Evolutionary conservation across 2,888 invertebrate species (phyloP).

Genomic region (Embidobia sp.): DNA sequence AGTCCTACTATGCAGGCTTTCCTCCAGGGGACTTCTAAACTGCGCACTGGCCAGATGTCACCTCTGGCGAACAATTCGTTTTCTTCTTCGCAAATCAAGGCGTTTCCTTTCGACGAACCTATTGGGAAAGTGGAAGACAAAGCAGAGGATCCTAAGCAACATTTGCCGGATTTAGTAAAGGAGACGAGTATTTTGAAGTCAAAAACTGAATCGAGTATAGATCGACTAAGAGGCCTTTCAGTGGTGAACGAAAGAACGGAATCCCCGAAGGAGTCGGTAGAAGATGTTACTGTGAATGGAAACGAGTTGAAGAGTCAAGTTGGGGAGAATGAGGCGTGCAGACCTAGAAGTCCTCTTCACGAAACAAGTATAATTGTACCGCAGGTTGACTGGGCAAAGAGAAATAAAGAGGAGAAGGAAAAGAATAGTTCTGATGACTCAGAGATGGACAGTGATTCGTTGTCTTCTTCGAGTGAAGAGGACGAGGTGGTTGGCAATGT

Average conservation of each 20-base stretch:
- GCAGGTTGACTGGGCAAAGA: conserved; percentile 83
- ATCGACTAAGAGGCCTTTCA: conserved; percentile 63
- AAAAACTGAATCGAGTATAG: conserved; percentile 75
- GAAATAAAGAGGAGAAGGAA: conserved; percentile 75
- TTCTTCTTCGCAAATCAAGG: conserved; percentile 65
- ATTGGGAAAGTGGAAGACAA: conserved; percentile 34
- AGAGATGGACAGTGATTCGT: conserved; percentile 85
- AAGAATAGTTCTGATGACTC: conserved; percentile 64
- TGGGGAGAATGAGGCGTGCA: conserved; percentile 80
- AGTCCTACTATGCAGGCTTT: conserved; percentile 88
- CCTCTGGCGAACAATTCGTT: conserved; percentile 75
- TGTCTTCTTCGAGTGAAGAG: conserved; percentile 82
- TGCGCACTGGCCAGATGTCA: conserved; percentile 69
- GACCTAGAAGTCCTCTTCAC: conserved; percentile 84
- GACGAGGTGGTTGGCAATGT: conserved; percentile 69
- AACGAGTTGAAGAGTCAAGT: conserved; percentile 44
- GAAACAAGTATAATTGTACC: conserved; percentile 87
- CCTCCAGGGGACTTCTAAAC: conserved; percentile 82
- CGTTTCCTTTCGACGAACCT: conserved; percentile 59
- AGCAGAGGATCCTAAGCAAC: conserved; percentile 48
- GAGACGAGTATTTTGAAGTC: conserved; percentile 78
- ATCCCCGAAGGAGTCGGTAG: conserved; percentile 35
- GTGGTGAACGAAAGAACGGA: conserved; percentile 49
- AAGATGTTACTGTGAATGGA: conserved; percentile 58
- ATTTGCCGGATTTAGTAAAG: conserved; percentile 77